Base-by-base conservation (phyloP, 2,797 vertebrate genomes). In the Gastrophryne carolinensis region DNA sequence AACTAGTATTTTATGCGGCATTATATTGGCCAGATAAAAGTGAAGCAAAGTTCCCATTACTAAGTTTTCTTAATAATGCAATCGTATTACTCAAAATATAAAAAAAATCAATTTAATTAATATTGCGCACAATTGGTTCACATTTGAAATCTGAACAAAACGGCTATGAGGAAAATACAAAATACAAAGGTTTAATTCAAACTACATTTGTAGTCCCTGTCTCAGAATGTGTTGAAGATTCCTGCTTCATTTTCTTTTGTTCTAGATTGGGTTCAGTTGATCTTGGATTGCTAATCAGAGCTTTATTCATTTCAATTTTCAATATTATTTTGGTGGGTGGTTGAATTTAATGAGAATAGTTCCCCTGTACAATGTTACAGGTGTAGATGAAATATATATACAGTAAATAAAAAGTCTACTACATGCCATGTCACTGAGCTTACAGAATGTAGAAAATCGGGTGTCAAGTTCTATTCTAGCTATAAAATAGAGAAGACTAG, bases 41-140 rank as follows among this genome's bases (percentile, higher is more conserved):
- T n/a, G n/a, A n/a, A n/a, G n/a, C n/a, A n/a, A n/a, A n/a, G n/a
- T n/a, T n/a, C n/a, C n/a, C n/a, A n/a, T n/a, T n/a, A n/a, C n/a
- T n/a, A n/a, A n/a, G n/a, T n/a, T n/a, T n/a, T n/a, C n/a, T n/a
- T n/a, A n/a, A n/a, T n/a, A n/a, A n/a, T n/a, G n/a, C n/a, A n/a
- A n/a, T n/a, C n/a, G n/a, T n/a, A n/a, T n/a, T n/a, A n/a, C n/a
- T n/a, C n/a, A n/a, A n/a, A 11, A 47, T 64, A 70, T 63, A 74
- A 19, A 68, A 52, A 66, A 71, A 72, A 30, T 17, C 13, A 15
- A 27, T 39, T 78, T 72, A 65, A 72, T 72, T 78, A 64, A 17
- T 54, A 54, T 11, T 5, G 44, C 29, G 49, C 37, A 26, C 30
- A 64, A 19, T 39, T 57, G 50, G 12, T 60, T 78, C 75, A 72